Conservation (phyloP, 2,888 invertebrate genomes). For the Tenodera sinensis region DNA sequence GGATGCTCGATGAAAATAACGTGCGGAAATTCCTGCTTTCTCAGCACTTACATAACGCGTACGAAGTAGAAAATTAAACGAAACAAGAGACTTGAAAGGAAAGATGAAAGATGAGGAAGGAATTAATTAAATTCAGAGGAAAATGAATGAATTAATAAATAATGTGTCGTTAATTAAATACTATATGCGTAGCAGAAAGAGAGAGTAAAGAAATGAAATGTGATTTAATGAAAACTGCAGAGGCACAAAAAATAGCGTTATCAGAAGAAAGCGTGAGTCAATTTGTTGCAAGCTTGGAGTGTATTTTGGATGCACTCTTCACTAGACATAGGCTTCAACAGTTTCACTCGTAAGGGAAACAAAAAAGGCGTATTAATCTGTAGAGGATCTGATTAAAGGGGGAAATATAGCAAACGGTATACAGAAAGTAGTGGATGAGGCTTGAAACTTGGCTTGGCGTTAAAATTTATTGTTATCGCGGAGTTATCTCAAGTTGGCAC, state of each 20-base stretch:
- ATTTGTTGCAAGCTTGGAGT: too few species aligned
- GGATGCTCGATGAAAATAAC: too few species aligned
- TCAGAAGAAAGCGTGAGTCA: too few species aligned
- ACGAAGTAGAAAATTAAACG: not conserved
- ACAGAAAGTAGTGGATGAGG: not conserved
- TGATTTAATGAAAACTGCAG: not conserved
- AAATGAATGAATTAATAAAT: not conserved
- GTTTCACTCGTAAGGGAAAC: too few species aligned
- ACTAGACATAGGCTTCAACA: too few species aligned
- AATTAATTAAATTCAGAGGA: not conserved
- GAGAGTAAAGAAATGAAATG: not conserved
- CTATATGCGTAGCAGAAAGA: not conserved
- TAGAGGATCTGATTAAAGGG: too few species aligned
- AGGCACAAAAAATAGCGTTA: not conserved
- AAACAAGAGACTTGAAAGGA: not conserved
- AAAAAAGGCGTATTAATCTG: too few species aligned
- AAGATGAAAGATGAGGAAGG: not conserved
- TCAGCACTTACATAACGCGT: too few species aligned
- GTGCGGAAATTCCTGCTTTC: too few species aligned
- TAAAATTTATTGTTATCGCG: not conserved
- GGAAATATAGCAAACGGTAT: not conserved
- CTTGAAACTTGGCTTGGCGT: not conserved
- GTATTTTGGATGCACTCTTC: too few species aligned
- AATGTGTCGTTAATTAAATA: not conserved
- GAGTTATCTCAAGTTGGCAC: not conserved